A percentile compares a stretch with the other conserved stretches of the same genome.
These are phyloP conservation scores for Saimiri boliviensis DNA, from an alignment of 2,113 vertebrate species.

Conservation along the genomic window DNA sequence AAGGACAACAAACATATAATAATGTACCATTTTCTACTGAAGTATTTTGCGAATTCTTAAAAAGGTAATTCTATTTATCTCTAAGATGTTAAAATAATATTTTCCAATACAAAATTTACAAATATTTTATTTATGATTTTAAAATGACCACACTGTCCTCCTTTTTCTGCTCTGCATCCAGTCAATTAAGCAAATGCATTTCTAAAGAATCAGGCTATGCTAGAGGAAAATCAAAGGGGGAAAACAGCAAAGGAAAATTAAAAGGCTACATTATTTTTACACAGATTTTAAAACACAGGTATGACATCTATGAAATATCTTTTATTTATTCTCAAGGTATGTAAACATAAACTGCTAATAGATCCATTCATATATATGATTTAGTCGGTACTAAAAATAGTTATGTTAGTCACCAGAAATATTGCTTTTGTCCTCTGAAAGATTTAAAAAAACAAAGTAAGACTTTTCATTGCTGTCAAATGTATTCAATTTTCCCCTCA, in stretches of 20 bases:
- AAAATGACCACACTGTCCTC: not conserved
- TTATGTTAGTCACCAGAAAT: constrained; percentile 29
- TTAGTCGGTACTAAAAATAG: not conserved
- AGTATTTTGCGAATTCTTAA: constrained; percentile 1
- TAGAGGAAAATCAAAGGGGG: not conserved
- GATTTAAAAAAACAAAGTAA: constrained; percentile 69
- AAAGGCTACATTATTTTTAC: not conserved
- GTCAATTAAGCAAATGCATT: not conserved
- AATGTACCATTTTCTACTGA: not conserved
- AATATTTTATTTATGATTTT: constrained; percentile 5
- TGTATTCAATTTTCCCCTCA: constrained; percentile 67
- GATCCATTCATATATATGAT: not conserved
- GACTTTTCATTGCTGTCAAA: constrained; percentile 65
- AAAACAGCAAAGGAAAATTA: not conserved
- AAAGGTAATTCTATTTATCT: not conserved
- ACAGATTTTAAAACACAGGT: not conserved
- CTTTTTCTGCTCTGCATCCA: not conserved
- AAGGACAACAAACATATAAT: not conserved
- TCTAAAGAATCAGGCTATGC: not conserved
- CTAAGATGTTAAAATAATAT: not conserved
- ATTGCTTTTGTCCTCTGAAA: constrained; percentile 53
- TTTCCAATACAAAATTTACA: not conserved
- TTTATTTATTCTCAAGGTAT: not conserved
- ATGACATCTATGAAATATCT: not conserved
- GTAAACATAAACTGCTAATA: constrained; percentile 11